Evolutionary conservation across 1,140 invertebrate genomes (phyloP).

Genomic region (Eueides isabella): DNA sequence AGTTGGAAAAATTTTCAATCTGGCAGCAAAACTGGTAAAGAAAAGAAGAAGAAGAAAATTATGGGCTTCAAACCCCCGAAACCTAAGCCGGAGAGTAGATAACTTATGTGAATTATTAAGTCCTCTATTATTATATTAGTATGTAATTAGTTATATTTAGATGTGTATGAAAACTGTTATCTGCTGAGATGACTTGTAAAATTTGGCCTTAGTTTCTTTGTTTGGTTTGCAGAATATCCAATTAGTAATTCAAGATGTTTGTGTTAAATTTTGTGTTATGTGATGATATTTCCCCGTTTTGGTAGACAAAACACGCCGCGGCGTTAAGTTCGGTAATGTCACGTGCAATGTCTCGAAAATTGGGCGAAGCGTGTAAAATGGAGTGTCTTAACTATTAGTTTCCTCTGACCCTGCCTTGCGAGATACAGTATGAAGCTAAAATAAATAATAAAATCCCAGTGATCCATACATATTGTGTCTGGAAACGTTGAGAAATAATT

Average conservation of each 20-base stretch:
- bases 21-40: constrained; percentile 84
- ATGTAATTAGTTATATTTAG: constrained; percentile 4
- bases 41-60: constrained; percentile 89
- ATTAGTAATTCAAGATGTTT: too few relatives aligned
- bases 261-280: too few relatives aligned
- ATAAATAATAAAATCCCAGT: neutral
- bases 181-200: neutral
- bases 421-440: neutral
- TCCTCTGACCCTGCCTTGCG: too few relatives aligned
- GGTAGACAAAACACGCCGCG: neutral
- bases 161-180: constrained; percentile 24
- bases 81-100: constrained; percentile 97
- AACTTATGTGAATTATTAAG: constrained; percentile 52
- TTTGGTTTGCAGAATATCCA: neutral
- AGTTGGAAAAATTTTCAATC: constrained; percentile 98
- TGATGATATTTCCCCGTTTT: too few relatives aligned
- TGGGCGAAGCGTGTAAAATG: neutral
- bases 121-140: constrained; percentile 1
- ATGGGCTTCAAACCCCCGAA: constrained; percentile 96
- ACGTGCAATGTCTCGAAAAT: neutral
- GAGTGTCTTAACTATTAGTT: neutral
- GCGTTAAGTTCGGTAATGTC: neutral
- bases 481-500: too few relatives aligned
- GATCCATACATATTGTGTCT: neutral
- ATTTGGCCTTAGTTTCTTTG: neutral